Conservation (phyloP, 2,888 invertebrate genomes). For the Pherbina coryleti region DNA sequence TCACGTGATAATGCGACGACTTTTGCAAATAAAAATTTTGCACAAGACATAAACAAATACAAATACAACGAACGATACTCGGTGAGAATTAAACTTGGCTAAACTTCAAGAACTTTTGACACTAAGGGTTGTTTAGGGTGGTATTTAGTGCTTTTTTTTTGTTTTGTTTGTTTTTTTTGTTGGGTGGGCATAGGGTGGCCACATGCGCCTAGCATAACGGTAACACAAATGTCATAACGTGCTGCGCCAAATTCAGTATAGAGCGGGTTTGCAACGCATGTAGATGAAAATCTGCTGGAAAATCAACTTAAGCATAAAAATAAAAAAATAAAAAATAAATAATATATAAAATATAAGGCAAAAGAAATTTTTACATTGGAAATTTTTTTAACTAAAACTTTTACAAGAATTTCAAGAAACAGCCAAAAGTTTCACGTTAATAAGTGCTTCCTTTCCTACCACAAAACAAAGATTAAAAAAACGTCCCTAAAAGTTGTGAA, state of each 20-base stretch:
- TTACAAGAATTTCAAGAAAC: neutral
- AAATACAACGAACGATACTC: neutral
- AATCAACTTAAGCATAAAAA: neutral
- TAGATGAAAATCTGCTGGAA: neutral
- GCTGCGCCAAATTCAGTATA: slow-evolving; percentile 49
- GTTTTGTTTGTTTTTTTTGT: neutral
- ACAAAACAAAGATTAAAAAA: too few relatives aligned
- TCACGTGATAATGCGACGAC: neutral
- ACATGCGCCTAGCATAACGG: neutral
- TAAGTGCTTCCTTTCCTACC: too few relatives aligned
- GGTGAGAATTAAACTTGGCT: neutral
- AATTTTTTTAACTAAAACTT: neutral
- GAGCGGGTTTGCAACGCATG: slow-evolving; percentile 39
- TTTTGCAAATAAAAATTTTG: slow-evolving; percentile 2
- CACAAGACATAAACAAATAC: neutral
- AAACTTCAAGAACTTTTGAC: neutral
- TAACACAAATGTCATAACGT: slow-evolving; percentile 47
- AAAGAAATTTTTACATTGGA: neutral
- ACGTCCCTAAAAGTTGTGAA: neutral
- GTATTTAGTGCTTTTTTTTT: too few relatives aligned
- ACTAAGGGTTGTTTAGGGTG: neutral
- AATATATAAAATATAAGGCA: neutral
- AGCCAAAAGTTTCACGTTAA: too few relatives aligned
- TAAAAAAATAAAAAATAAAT: neutral
- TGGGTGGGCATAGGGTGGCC: neutral